Evolutionary conservation across 2,888 invertebrate genomes (phyloP), one percentile per base, ranked within the genome.

Genomic region (Heteromurus nitidus): DNA sequence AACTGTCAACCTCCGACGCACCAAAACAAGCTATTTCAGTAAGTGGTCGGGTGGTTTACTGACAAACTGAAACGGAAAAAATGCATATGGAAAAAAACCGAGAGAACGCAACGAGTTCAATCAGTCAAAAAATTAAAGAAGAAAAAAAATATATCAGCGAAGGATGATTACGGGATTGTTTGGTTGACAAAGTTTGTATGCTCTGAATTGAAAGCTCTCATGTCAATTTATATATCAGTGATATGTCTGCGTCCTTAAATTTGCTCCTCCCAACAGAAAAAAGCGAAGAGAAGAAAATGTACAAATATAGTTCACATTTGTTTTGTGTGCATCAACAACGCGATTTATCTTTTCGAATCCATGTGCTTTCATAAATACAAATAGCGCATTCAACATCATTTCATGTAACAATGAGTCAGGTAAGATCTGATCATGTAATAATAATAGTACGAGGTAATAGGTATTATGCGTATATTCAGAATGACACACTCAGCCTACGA

Each of bases 221-320:
- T 70, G 69, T 67, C 79, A 72, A 80, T 80, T 80, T 80, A 80
- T 80, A 70, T 36, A 36, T 47, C 62, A 58, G 47, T 44, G 72
- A 80, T 31, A 58, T 60, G 55, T 20, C 28, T 72, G 55, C 65
- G 72, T 55, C 67, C 80, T 73, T 73, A 58, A 79, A 80, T 67
- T 80, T 80, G 80, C 80, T 80, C 80, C 80, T 80, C 80, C 80
- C 80, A 42, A 62, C 36, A 67, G 18, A 72, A 55, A 69, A 18
- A 69, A 44, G 30, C 31, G 42, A 22, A 58, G 50, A 42, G 42
- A 77, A 77, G n/a, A n/a, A n/a, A n/a, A 60, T 60, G 24, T 67
- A 60, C 28, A 60, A 76, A 76, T 60, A 44, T 60, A 22, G 31
- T 53, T 7, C 50, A 65, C 53, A 74, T 62, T 62, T 31, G 13